These are phyloP conservation scores for Tipula unca DNA, from an alignment of 2,888 invertebrate genomes.

Conservation along the genomic window DNA sequence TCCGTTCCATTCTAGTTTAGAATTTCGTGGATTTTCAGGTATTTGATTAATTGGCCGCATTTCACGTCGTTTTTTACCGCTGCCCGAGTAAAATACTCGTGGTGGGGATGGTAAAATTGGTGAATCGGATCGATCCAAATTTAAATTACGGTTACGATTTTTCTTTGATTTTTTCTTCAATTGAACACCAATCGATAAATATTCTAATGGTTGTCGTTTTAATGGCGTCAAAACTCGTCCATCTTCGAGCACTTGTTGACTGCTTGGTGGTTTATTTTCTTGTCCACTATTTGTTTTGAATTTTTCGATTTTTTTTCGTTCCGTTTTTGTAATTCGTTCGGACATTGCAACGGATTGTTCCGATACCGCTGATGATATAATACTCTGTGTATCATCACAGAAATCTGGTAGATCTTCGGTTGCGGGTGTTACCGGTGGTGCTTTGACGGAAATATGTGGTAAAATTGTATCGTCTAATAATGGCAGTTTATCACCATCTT, in stretches of 20 bases:
- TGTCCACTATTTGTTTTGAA: slow-evolving; percentile 28
- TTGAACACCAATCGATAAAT: slow-evolving; percentile 55
- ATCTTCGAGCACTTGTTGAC: slow-evolving; percentile 34
- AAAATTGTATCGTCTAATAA: slow-evolving; percentile 46
- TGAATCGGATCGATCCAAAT: slow-evolving; percentile 56
- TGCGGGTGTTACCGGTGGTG: slow-evolving; percentile 60
- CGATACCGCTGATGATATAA: slow-evolving; percentile 66
- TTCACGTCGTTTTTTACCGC: slow-evolving; percentile 48
- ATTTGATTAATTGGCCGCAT: slow-evolving; percentile 47
- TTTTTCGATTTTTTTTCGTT: slow-evolving; percentile 44
- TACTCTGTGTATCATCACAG: slow-evolving; percentile 57
- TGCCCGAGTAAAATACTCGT: slow-evolving; percentile 52
- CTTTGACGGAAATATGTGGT: slow-evolving; percentile 42
- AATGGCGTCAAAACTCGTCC: slow-evolving; percentile 52
- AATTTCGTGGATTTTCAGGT: slow-evolving; percentile 24
- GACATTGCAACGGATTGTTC: slow-evolving; percentile 61
- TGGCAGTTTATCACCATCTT: slow-evolving; percentile 67
- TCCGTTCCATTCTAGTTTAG: slow-evolving; percentile 54
- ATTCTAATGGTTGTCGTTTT: slow-evolving; percentile 66
- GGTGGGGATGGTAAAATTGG: slow-evolving; percentile 60
- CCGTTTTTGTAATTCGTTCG: slow-evolving; percentile 52
- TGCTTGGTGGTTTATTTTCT: slow-evolving; percentile 36
- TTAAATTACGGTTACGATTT: slow-evolving; percentile 47
- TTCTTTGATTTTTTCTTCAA: slow-evolving; percentile 63
- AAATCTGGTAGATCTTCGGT: slow-evolving; percentile 55